Percentiles rank a stretch among this genome's conserved stretches.
Conservation (phyloP, 2,113 vertebrate genomes). For the Dicerorhinus sumatrensis region DNA sequence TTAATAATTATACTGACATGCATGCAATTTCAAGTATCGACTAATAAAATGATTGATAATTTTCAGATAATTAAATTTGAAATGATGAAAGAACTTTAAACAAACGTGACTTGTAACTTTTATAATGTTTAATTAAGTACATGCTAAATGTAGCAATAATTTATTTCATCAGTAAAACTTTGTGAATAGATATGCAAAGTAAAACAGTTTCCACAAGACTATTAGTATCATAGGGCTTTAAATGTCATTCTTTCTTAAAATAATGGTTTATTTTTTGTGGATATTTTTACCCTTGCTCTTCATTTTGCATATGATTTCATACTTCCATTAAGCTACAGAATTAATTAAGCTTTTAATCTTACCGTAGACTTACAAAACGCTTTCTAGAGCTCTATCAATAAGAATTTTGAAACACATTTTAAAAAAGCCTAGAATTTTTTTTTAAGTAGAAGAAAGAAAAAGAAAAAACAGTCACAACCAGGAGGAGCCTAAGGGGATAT, state of each 20-base stretch:
- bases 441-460: not conserved
- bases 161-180: slow-evolving; percentile 78
- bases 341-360: slow-evolving; percentile 68
- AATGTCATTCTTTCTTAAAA: slow-evolving; percentile 63
- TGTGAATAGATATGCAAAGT: slow-evolving; percentile 77
- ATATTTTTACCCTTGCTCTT: slow-evolving; percentile 35
- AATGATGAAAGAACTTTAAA: slow-evolving; percentile 87
- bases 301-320: slow-evolving; percentile 66
- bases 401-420: slow-evolving; percentile 46
- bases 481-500: not conserved
- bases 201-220: slow-evolving; percentile 63
- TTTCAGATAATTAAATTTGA: slow-evolving; percentile 89
- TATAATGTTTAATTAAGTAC: slow-evolving; percentile 86
- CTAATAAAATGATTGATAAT: slow-evolving; percentile 90
- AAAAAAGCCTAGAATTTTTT: not conserved
- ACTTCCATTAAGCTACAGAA: slow-evolving; percentile 51
- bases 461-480: not conserved
- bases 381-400: slow-evolving; percentile 5
- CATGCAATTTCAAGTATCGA: slow-evolving; percentile 86
- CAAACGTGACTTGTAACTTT: slow-evolving; percentile 85
- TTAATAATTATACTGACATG: slow-evolving; percentile 88
- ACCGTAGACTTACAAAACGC: not conserved
- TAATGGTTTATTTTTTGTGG: not conserved
- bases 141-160: slow-evolving; percentile 85
- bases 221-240: slow-evolving; percentile 67